Evolutionary conservation across 2,797 vertebrate genomes (phyloP).

Genomic region (Poecile montanus): DNA sequence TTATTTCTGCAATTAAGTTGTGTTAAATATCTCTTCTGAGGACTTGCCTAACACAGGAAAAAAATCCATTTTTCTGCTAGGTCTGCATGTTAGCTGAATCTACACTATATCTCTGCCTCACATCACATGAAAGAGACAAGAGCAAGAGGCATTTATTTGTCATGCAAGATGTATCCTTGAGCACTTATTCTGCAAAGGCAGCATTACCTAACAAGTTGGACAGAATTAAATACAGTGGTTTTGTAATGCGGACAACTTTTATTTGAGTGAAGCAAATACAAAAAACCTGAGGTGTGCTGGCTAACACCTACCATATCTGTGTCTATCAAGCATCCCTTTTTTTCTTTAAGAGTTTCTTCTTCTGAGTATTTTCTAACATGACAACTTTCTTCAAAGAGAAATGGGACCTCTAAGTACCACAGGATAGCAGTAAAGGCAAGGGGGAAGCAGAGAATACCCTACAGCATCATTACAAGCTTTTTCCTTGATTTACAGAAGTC

Average conservation of each 20-base stretch:
- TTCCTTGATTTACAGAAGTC: neutral
- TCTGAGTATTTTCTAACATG: neutral
- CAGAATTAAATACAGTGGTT: neutral
- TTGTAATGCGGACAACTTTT: neutral
- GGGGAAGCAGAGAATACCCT: neutral
- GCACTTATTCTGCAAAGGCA: conserved; percentile 41
- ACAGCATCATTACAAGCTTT: neutral
- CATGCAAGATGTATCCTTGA: conserved; percentile 47
- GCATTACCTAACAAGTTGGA: neutral
- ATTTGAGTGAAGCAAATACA: conserved; percentile 9
- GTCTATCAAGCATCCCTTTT: neutral
- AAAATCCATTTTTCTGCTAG: conserved; percentile 48
- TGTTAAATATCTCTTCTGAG: conserved; percentile 3
- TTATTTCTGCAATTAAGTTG: conserved; percentile 58
- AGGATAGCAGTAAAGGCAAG: neutral
- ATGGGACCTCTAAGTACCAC: neutral
- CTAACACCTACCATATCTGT: neutral
- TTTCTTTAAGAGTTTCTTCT: neutral
- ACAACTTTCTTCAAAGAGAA: neutral
- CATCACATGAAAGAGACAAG: conserved; percentile 46
- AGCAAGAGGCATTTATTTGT: conserved; percentile 51
- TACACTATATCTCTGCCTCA: conserved; percentile 35
- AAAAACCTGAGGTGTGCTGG: neutral
- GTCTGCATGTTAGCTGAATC: conserved; percentile 39
- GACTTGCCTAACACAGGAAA: neutral